phyloP scores from a whole-genome alignment of 2,888 invertebrate species.

The Metacarcinus magister region DNA sequence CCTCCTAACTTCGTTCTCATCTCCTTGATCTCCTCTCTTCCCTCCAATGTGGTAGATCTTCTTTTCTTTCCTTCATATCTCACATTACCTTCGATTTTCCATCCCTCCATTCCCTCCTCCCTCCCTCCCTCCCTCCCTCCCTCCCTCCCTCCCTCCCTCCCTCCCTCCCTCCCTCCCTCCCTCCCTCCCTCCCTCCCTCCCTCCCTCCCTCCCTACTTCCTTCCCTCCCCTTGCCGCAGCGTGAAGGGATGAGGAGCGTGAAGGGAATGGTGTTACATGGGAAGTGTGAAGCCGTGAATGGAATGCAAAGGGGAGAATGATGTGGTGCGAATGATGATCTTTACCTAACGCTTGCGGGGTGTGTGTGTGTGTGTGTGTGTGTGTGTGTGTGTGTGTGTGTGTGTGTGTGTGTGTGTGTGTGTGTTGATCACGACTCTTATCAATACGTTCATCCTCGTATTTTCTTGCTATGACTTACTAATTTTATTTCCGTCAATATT shows the following conservation, averaged over 20 bases:
- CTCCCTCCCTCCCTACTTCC: background rate
- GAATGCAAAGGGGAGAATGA: background rate
- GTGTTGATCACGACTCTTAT: no score
- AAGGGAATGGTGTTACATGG: background rate
- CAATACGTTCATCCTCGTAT: no score
- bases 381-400: constrained; percentile 26
- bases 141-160: background rate
- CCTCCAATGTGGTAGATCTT: background rate
- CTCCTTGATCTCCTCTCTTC: background rate
- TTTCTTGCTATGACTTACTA: no score
- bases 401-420: background rate
- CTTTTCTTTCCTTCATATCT: background rate
- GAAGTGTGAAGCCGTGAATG: background rate
- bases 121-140: background rate
- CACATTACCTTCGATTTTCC: background rate
- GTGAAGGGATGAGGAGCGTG: background rate
- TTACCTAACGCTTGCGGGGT: background rate
- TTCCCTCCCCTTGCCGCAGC: background rate
- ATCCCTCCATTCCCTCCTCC: background rate
- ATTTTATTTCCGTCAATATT: no score
- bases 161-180: background rate
- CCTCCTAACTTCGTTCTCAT: background rate
- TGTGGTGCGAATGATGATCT: background rate
- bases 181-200: background rate
- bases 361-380: constrained; percentile 10